A percentile compares a stretch with the other conserved stretches of the same genome.
These are phyloP conservation scores for Eulemur macaco DNA, from an alignment of 2,113 vertebrate species.

Conservation along the genomic window DNA sequence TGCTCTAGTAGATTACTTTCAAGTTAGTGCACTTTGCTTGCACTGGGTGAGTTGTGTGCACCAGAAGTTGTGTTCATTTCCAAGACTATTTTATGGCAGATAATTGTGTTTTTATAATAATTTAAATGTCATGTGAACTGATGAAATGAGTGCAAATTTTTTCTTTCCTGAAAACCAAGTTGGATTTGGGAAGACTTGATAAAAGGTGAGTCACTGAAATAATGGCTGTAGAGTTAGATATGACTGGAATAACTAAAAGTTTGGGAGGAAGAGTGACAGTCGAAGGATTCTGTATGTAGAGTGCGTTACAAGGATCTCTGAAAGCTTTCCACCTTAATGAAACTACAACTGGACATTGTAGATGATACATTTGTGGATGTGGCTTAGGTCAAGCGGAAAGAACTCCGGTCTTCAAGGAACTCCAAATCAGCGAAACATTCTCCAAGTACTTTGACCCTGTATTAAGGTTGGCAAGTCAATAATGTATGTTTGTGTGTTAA, in stretches of 20 bases:
- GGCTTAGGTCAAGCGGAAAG: neutral
- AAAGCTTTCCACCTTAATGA: neutral
- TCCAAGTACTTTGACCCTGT: neutral
- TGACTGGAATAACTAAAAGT: neutral
- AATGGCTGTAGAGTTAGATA: neutral
- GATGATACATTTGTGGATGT: neutral
- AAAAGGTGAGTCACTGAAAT: slow-evolving; percentile 57
- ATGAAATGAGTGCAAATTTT: neutral
- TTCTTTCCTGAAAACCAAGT: neutral
- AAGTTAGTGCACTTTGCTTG: neutral
- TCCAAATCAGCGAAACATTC: neutral
- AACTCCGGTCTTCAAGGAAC: neutral
- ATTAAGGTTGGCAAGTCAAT: neutral
- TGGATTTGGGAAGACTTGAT: slow-evolving; percentile 45
- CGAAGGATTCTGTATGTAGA: neutral
- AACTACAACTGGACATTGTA: neutral
- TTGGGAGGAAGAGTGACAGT: neutral
- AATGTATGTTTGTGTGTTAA: neutral
- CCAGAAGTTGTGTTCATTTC: neutral
- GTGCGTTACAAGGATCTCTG: neutral
- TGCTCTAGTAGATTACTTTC: neutral
- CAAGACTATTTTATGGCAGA: neutral
- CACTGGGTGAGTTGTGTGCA: neutral
- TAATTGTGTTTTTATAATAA: neutral
- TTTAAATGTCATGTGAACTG: neutral